A percentile compares a stretch with the other conserved stretches of the same genome.
phyloP scores from a whole-genome alignment of 2,888 invertebrate genomes.

The Mythimna loreyi region DNA sequence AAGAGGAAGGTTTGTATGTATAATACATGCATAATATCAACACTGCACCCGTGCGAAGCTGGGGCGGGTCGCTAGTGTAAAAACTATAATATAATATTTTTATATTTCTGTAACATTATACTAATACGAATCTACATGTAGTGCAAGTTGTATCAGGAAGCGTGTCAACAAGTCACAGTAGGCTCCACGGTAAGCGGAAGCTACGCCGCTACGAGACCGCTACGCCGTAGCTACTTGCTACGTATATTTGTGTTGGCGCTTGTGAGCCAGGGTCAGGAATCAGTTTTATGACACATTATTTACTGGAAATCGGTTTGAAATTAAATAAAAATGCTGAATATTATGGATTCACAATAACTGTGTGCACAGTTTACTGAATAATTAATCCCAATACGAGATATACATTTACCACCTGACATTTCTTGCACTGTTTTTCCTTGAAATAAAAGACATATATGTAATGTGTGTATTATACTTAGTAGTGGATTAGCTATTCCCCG shows the following conservation, averaged over 20 bases:
- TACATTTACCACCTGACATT: too few relatives aligned
- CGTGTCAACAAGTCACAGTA: slow-evolving; percentile 19
- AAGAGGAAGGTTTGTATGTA: too few relatives aligned
- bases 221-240: slow-evolving; percentile 41
- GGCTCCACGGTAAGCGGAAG: slow-evolving; percentile 15
- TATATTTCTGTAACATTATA: background rate
- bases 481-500: too few relatives aligned
- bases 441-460: too few relatives aligned
- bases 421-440: too few relatives aligned
- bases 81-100: background rate
- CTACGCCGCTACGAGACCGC: slow-evolving; percentile 38
- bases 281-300: background rate
- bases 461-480: too few relatives aligned
- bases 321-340: background rate
- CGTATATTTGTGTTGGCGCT: slow-evolving; percentile 6
- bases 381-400: too few relatives aligned
- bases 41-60: too few relatives aligned
- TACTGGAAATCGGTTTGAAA: background rate
- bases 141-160: slow-evolving; percentile 14
- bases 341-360: background rate
- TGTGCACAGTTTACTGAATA: too few relatives aligned
- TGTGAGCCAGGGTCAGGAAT: background rate
- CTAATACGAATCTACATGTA: slow-evolving; percentile 10
- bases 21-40: too few relatives aligned
- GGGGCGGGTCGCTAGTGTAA: too few relatives aligned